phyloP scores from a whole-genome alignment of 2,797 vertebrate species.

The Schizopygopsis malacanthus region DNA sequence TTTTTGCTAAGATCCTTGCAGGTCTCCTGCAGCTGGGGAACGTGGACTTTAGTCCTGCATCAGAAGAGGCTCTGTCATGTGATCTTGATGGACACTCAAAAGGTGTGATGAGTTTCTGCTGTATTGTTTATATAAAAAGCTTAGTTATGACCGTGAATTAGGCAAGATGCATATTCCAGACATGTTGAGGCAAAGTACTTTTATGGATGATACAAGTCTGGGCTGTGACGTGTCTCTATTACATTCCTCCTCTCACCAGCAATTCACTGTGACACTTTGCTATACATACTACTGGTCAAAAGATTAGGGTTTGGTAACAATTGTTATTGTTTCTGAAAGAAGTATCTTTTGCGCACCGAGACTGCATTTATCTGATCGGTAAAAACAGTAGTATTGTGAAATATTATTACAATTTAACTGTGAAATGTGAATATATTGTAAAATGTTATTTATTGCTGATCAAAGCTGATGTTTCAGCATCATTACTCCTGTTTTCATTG shows the following conservation, averaged over 20 bases:
- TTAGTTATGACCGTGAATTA: background rate
- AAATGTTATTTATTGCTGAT: background rate
- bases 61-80: constrained; percentile 87
- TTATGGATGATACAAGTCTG: background rate
- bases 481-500: background rate
- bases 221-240: background rate
- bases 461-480: background rate
- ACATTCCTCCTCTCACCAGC: background rate
- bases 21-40: constrained; percentile 94
- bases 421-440: too few species aligned
- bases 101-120: constrained; percentile 72
- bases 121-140: background rate
- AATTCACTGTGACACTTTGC: background rate
- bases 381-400: background rate
- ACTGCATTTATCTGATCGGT: background rate
- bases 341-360: background rate
- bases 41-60: constrained; percentile 78
- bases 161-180: background rate
- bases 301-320: background rate
- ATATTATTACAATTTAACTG: too few species aligned
- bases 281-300: background rate
- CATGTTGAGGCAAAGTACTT: background rate
- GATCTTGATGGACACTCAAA: constrained; percentile 75
- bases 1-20: constrained; percentile 82
- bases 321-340: background rate